phyloP scores from a whole-genome alignment of 92 coral and sea anemone species.

The Porites divaricata region DNA sequence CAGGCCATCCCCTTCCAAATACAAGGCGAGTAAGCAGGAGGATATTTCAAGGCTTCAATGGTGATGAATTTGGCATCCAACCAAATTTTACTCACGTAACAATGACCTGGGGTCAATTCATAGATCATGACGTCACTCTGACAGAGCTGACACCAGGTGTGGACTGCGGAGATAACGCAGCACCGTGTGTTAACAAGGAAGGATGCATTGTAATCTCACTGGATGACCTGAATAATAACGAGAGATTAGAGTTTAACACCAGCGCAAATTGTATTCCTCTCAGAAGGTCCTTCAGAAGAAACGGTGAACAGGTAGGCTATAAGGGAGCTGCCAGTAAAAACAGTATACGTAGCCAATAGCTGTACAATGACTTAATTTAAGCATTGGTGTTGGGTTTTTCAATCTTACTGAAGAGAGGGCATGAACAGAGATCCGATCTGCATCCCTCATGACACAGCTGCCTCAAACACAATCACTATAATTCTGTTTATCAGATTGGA shows the following conservation, averaged over 20 bases:
- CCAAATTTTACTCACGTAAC: conserved; percentile 54
- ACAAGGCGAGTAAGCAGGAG: conserved; percentile 34
- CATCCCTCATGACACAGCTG: too few relatives aligned
- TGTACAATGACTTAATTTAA: too few relatives aligned
- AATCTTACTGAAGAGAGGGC: too few relatives aligned
- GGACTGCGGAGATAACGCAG: conserved; percentile 36
- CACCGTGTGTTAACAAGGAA: conserved; percentile 1
- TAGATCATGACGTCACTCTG: conserved; percentile 49
- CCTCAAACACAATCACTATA: too few relatives aligned
- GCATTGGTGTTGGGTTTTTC: too few relatives aligned
- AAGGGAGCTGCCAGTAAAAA: background rate
- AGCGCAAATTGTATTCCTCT: conserved; percentile 32
- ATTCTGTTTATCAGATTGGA: too few relatives aligned
- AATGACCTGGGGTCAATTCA: conserved; percentile 55
- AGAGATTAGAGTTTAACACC: conserved; percentile 2
- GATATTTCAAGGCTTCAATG: conserved; percentile 18
- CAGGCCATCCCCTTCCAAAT: conserved; percentile 43
- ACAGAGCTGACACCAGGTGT: background rate
- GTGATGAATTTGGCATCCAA: background rate
- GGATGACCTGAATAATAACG: background rate
- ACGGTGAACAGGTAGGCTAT: conserved; percentile 34
- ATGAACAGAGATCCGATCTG: too few relatives aligned
- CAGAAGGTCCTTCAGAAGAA: conserved; percentile 4
- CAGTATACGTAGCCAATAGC: too few relatives aligned
- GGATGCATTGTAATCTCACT: conserved; percentile 28